These are phyloP conservation scores for Heliocidaris erythrogramma DNA, from an alignment of 35 echinoderm and acorn worm species.

Conservation along the genomic window DNA sequence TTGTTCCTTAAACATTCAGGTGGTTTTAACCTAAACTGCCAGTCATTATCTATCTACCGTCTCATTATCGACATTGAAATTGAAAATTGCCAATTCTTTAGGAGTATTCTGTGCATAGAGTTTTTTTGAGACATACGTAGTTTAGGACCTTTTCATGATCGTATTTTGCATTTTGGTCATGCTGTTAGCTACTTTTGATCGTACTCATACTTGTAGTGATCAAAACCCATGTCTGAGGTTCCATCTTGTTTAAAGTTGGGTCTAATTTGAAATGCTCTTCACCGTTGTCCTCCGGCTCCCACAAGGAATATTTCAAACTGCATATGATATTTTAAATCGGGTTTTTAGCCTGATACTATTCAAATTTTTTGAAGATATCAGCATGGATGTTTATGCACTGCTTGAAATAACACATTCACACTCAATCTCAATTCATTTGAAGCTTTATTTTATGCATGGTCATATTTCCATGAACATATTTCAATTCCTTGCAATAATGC, in stretches of 20 bases:
- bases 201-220: background rate
- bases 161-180: background rate
- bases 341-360: background rate
- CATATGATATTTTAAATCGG: too few species aligned
- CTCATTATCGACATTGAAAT: background rate
- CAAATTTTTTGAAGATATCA: background rate
- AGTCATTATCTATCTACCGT: background rate
- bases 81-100: background rate
- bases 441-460: background rate
- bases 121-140: background rate
- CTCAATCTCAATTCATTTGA: background rate
- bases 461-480: background rate
- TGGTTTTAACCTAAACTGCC: background rate
- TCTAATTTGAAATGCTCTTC: background rate
- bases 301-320: too few species aligned
- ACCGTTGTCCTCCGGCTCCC: too few species aligned
- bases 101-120: background rate
- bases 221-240: background rate
- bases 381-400: background rate
- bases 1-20: background rate
- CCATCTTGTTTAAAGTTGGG: background rate
- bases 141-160: background rate
- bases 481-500: constrained; percentile 3
- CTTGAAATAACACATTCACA: background rate
- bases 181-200: background rate